A percentile compares a stretch with the other conserved stretches of the same genome.
Evolutionary conservation across 1,140 invertebrate species (phyloP).

Genomic region (Stegodyphus dumicola): DNA sequence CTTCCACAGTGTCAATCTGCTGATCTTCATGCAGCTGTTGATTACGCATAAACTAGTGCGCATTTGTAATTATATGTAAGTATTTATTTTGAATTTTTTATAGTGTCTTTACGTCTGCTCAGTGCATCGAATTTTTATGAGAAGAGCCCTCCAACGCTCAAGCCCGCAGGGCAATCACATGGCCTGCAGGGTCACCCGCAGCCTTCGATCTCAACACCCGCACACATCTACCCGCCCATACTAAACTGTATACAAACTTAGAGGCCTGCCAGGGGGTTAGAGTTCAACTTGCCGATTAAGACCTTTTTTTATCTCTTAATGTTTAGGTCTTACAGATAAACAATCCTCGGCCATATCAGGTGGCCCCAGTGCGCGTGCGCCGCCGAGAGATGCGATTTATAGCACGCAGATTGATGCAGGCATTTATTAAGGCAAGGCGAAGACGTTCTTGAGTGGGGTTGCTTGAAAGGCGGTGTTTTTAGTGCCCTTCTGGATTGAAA

Average conservation of each 20-base stretch:
- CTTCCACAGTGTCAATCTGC: no score
- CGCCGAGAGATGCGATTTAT: slow-evolving; percentile 39
- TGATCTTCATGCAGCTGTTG: no score
- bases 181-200: neutral
- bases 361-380: slow-evolving; percentile 8
- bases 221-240: neutral
- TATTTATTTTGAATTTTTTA: no score
- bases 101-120: no score
- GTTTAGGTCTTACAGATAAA: slow-evolving; percentile 18
- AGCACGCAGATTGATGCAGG: slow-evolving; percentile 34
- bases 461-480: slow-evolving; percentile 37
- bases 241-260: neutral
- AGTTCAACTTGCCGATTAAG: slow-evolving; percentile 27
- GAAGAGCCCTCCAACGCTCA: no score
- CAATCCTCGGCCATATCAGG: slow-evolving; percentile 3
- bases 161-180: slow-evolving; percentile 25
- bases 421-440: neutral
- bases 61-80: no score
- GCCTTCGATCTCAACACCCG: neutral
- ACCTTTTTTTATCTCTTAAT: neutral
- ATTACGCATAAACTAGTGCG: no score
- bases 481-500: slow-evolving; percentile 41
- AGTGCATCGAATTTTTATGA: no score
- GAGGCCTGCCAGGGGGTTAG: slow-evolving; percentile 9
- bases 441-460: neutral